Evolutionary conservation across 1,140 invertebrate species (phyloP), one percentile per base, ranked within the genome.

Genomic region (Heliconius himera): DNA sequence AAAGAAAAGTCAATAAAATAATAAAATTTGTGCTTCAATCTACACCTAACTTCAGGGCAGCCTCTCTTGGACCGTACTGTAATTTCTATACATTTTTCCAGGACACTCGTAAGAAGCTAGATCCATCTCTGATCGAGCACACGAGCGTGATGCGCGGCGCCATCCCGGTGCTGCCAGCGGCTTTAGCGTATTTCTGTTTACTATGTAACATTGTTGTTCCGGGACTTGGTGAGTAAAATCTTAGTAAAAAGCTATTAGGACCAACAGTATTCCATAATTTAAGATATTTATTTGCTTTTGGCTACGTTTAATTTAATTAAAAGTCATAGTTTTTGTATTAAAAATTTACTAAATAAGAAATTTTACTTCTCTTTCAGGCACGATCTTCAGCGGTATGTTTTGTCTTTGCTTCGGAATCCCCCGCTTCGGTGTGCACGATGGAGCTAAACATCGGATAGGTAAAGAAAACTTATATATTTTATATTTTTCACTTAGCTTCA

Each of bases 321-420:
- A 46, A 46, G 13, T 46, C 0, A 46, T 46, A 4, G 16, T 4
- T 46, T 16, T 46, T 16, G 41, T 16, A 46, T 46, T n/a, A 5
- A 46, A 46, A 46, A 2, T 46, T 1, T 16, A 16, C 3, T 46
- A 16, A 46, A 46, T 46, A 46, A 46, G 9, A 16, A 46, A 5
- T 1, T 46, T 46, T 16, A 46, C 41, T 46, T 46, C 41, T 51
- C 8, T 56, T 88, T 87, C 93, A 99, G 98, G 98, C 54, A 99
- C 98, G 2, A 95, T 99, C 72, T 95, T 97, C 73, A 98, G 98
- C 82, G 98, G 98, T 1, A 87, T 98, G 76, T 97, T 98, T 83
- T 98, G 98, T 85, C 89, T 99, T 46, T 99, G 98, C 89, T 96
- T 98, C 83, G 98, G 98, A 1, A 98, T 98, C 86, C 97, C 98